These are phyloP conservation scores for Paedocypris sp. DNA, from an alignment of 2,113 vertebrate genomes.

Conservation along the genomic window DNA sequence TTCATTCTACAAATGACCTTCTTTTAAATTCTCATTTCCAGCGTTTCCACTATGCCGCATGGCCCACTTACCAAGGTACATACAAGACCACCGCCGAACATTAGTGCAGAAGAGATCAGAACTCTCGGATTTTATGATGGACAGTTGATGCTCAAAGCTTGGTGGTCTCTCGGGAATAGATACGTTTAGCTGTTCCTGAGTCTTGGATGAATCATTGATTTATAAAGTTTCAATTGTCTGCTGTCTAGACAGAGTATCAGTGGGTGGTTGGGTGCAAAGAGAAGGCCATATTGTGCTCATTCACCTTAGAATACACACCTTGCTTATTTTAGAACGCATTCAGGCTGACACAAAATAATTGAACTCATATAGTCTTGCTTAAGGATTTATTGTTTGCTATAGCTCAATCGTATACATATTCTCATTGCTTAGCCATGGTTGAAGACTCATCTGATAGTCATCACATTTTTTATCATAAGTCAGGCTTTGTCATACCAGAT, in stretches of 20 bases:
- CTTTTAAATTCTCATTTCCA: constrained; percentile 28
- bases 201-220: constrained; percentile 48
- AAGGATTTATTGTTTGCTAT: background rate
- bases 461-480: no score
- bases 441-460: no score
- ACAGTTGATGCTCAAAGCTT: background rate
- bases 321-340: background rate
- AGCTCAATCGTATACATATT: no score
- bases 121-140: constrained; percentile 1
- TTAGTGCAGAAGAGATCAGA: background rate
- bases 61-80: no score
- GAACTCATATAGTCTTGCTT: constrained; percentile 8
- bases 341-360: constrained; percentile 14
- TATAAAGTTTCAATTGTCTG: constrained; percentile 36
- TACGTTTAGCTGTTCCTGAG: constrained; percentile 37
- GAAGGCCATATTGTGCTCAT: constrained; percentile 17
- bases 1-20: constrained; percentile 52
- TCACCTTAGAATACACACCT: constrained; percentile 13
- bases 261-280: background rate
- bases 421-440: no score
- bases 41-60: no score
- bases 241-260: constrained; percentile 37
- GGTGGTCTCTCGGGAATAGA: constrained; percentile 23
- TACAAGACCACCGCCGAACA: no score
- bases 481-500: no score